These are phyloP conservation scores for Zaprionus camerounensis DNA, from an alignment of 1,140 invertebrate species.

Conservation along the genomic window DNA sequence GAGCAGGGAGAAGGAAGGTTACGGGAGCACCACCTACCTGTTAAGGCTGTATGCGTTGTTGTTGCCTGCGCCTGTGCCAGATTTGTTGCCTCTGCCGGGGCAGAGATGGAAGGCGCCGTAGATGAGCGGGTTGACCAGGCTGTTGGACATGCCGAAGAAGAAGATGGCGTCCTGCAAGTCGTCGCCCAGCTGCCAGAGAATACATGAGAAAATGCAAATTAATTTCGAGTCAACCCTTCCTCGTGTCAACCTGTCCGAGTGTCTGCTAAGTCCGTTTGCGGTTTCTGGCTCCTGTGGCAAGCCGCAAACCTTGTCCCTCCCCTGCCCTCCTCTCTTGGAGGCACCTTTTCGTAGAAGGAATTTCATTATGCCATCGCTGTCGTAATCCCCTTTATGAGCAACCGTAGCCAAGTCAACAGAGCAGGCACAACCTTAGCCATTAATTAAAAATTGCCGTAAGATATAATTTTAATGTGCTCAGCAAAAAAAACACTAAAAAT, in stretches of 20 bases:
- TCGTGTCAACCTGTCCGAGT: slow-evolving; percentile 11
- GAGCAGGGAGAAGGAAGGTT: slow-evolving; percentile 9
- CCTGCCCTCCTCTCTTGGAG: neutral
- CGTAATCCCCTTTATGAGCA: slow-evolving; percentile 48
- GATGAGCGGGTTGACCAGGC: slow-evolving; percentile 93
- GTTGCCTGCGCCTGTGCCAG: slow-evolving; percentile 59
- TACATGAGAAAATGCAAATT: slow-evolving; percentile 54
- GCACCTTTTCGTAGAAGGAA: slow-evolving; percentile 20
- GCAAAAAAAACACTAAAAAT: neutral
- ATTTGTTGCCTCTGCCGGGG: slow-evolving; percentile 80
- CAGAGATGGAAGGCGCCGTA: slow-evolving; percentile 94
- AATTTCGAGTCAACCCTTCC: slow-evolving; percentile 49
- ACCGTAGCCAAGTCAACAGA: slow-evolving; percentile 61
- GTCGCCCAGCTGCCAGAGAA: slow-evolving; percentile 85
- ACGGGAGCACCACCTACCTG: slow-evolving; percentile 53
- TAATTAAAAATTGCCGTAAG: slow-evolving; percentile 71
- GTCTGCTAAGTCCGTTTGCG: slow-evolving; percentile 3
- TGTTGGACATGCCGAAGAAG: slow-evolving; percentile 95
- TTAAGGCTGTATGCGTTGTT: slow-evolving; percentile 80
- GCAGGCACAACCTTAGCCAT: slow-evolving; percentile 31
- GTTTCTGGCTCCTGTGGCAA: neutral
- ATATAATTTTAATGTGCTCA: slow-evolving; percentile 66
- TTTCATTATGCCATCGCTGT: slow-evolving; percentile 34
- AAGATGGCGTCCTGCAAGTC: slow-evolving; percentile 89
- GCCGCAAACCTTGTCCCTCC: neutral